Evolutionary conservation across 2,113 vertebrate genomes (phyloP), one percentile per base, ranked within the genome.

Genomic region (Petaurus breviceps): DNA sequence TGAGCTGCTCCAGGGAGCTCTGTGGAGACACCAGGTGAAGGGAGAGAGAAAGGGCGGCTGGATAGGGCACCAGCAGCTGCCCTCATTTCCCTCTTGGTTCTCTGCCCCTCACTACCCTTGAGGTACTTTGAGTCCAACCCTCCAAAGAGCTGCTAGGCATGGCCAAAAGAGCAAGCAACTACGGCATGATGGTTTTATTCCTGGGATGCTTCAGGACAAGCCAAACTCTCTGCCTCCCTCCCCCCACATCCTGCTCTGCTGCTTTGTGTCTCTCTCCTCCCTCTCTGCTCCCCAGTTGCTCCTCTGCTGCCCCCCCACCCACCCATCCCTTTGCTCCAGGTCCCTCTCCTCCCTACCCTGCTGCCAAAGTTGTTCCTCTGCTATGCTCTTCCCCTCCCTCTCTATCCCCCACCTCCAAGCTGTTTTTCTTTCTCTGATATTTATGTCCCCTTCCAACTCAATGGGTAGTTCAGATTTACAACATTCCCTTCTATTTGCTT

Each of bases 1-100:
- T 99, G 92, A 99, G 98, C 53, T 98, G 99, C 55, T 99, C 99
- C 61, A 99, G 99, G 1, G 99, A 99, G 94, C 99, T 99, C 99
- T 99, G 97, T 3, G 97, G 93, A 96, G 46, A 26, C 1, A 8
- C 68, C 68, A 51, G 89, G 9, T 28, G 47, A 50, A 3, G 23
- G 55, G 61, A 96, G 51, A 94, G 52, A 49, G 2, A 0, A 0
- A 0, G 14, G 51, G 26, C 97, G 95, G 51, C 51, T 25, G 68
- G 37, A 23, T n/a, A 43, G 68, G 7, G 68, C 5, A 8, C 16
- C 16, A 43, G n/a, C 19, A 43, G 68, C n/a, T 43, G 68, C 16
- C n/a, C 37, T 84, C 68, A 43, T 84, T 84, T 84, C 22, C 37
- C n/a, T 43, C n/a, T 84, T 84, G 68, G 37, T 84, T 84, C 6